Base-by-base conservation (phyloP, 1,140 invertebrate species). In the Anastrepha ludens region DNA sequence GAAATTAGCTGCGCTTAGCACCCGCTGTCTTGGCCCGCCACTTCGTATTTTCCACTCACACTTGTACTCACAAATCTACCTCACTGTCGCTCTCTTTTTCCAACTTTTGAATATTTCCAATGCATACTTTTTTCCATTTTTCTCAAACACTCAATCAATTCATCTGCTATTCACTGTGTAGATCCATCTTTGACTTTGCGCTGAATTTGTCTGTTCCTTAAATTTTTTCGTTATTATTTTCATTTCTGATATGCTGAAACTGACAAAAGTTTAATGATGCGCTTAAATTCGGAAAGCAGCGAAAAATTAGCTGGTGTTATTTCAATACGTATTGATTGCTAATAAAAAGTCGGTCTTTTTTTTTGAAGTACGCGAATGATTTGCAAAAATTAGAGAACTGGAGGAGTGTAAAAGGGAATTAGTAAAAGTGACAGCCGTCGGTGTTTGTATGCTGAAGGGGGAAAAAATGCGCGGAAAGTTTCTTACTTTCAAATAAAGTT, bases 231-330 rank as follows among this genome's bases (percentile, higher is more conserved):
- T 81, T 81, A 81, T 81, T 81, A 55, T 55, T 50, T 81, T 50
- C n/a, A 5, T n/a, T 55, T 59, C 50, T 60, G 87, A 62, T 86
- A 87, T 87, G 86, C 88, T 88, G 74, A 86, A 90, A 88, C 88
- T 90, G 90, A 90, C 90, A 90, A 91, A 91, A 91, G 91, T 91
- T 91, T 91, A 91, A 91, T 91, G 91, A 91, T 91, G 91, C 91
- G 89, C 88, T 91, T 90, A 90, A 91, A 89, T 81, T 81, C 74
- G 44, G 47, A n/a, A 81, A 81, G 47, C n/a, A 55, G 47, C 17
- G 74, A 39, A 74, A 81, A 81, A 81, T 81, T 81, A 81, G 74
- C 74, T 17, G 44, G 5, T 41, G 15, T n/a, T 47, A 17, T 74
- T 47, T 47, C 41, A 17, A 74, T 44, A 13, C 39, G 44, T 47